Conservation (phyloP, 1,140 invertebrate genomes). For the Zaprionus gabonicus region DNA sequence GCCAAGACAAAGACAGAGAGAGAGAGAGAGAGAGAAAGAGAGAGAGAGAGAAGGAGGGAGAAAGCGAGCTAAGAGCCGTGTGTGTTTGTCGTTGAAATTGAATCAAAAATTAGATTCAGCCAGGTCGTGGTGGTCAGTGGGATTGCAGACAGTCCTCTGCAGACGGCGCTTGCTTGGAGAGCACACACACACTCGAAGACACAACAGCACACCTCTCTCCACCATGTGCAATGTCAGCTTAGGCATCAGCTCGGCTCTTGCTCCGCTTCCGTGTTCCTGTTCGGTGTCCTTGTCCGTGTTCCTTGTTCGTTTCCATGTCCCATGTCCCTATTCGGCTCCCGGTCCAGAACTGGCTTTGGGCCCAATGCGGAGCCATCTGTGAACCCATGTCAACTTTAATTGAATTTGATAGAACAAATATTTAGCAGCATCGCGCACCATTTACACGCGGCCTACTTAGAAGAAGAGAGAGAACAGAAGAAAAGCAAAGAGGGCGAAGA, state of each 20-base stretch:
- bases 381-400: constrained; percentile 81
- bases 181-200: constrained; percentile 13
- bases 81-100: constrained; percentile 70
- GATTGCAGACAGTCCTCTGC: constrained; percentile 21
- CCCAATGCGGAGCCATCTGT: constrained; percentile 42
- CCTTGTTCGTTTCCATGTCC: not conserved
- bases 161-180: not conserved
- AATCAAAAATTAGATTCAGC: constrained; percentile 63
- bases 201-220: constrained; percentile 10
- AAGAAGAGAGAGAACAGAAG: not conserved
- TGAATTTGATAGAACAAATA: constrained; percentile 81
- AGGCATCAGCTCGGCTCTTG: constrained; percentile 21
- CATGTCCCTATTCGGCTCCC: not conserved
- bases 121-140: constrained; percentile 34
- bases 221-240: constrained; percentile 29
- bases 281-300: not conserved
- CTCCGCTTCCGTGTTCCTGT: not conserved
- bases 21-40: not conserved
- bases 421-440: constrained; percentile 63
- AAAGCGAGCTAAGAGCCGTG: constrained; percentile 9
- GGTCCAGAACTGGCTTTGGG: not conserved
- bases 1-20: no score
- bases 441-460: constrained; percentile 53
- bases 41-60: not conserved
- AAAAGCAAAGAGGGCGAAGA: not conserved